These are phyloP conservation scores for Folsomia candida DNA, from an alignment of 2,888 invertebrate species.

Conservation along the genomic window DNA sequence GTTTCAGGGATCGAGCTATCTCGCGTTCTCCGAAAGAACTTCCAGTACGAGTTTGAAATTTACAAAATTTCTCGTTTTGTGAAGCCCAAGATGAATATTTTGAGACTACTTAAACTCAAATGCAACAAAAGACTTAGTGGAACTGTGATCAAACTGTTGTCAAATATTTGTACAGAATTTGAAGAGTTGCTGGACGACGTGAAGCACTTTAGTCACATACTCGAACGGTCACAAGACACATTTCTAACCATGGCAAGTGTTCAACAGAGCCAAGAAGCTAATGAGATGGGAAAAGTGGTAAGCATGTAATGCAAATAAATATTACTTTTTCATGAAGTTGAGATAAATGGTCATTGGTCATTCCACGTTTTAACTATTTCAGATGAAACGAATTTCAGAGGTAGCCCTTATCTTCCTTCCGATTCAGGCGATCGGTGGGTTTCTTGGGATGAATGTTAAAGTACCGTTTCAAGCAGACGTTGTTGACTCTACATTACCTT, in stretches of 20 bases:
- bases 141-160: slow-evolving; percentile 7
- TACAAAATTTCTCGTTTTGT: slow-evolving; percentile 16
- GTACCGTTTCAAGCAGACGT: slow-evolving; percentile 15
- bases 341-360: too few relatives aligned
- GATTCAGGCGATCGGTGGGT: slow-evolving; percentile 12
- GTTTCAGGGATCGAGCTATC: not conserved
- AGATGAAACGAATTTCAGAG: slow-evolving; percentile 21
- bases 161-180: slow-evolving; percentile 14
- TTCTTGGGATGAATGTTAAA: slow-evolving; percentile 14
- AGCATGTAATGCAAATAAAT: too few relatives aligned
- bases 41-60: slow-evolving; percentile 15
- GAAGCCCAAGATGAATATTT: slow-evolving; percentile 21
- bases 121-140: slow-evolving; percentile 2
- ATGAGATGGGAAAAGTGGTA: slow-evolving; percentile 19
- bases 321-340: too few relatives aligned
- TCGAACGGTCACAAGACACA: slow-evolving; percentile 19
- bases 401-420: slow-evolving; percentile 20
- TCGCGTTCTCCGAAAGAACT: slow-evolving; percentile 10
- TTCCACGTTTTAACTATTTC: too few relatives aligned
- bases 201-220: slow-evolving; percentile 12
- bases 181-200: slow-evolving; percentile 11
- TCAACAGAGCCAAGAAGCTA: slow-evolving; percentile 13
- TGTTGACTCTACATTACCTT: not conserved
- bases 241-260: slow-evolving; percentile 7
- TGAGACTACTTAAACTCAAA: slow-evolving; percentile 12